Evolutionary conservation across 1,140 invertebrate species (phyloP).

Genomic region (Panagrolaimus sp.): DNA sequence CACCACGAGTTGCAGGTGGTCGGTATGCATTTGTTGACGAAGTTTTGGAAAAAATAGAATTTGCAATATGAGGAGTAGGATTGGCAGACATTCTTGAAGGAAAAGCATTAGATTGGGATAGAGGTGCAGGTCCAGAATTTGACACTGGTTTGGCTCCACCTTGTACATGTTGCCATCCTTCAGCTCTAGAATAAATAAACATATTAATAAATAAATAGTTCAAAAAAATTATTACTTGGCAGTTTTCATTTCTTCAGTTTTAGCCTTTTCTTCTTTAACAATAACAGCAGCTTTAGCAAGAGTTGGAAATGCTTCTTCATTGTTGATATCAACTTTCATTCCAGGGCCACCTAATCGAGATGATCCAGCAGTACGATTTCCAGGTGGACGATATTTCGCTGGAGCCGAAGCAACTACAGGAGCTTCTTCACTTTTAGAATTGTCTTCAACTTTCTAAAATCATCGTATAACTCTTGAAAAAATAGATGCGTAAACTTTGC

Average conservation of each 20-base stretch:
- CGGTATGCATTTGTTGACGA: background rate
- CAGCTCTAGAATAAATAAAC: background rate
- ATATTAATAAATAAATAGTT: too few species aligned
- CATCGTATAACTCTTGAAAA: background rate
- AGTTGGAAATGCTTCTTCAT: slow-evolving; percentile 5
- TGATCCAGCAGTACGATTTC: background rate
- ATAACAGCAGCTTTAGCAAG: background rate
- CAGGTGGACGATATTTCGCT: slow-evolving; percentile 1
- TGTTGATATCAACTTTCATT: slow-evolving; percentile 3
- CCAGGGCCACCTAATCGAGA: background rate
- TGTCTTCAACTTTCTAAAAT: slow-evolving; percentile 6
- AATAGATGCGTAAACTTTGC: background rate
- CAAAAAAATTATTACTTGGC: background rate
- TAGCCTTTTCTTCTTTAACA: slow-evolving; percentile 7
- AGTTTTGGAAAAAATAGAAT: background rate
- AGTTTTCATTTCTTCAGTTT: background rate
- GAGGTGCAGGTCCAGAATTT: background rate
- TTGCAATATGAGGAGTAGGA: background rate
- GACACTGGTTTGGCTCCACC: background rate
- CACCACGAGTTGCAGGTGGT: slow-evolving; percentile 8
- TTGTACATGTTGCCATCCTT: background rate
- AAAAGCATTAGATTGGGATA: too few species aligned
- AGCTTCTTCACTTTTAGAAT: background rate
- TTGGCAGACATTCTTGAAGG: background rate
- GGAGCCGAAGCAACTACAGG: background rate